Conservation (phyloP, 2,797 vertebrate genomes). For the Alfaro cultratus region DNA sequence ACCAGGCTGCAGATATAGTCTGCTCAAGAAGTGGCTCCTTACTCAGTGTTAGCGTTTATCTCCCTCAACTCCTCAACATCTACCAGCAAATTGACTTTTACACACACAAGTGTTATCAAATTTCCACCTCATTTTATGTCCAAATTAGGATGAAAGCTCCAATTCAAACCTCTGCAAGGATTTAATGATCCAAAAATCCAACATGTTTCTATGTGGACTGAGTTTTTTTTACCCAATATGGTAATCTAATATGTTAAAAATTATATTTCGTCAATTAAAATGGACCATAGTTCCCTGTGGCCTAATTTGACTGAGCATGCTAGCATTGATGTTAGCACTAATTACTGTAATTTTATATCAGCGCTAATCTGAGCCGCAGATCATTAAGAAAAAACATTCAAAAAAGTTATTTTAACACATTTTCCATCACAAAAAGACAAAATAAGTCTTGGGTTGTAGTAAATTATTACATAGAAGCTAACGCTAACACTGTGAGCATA, state of each 20-base stretch:
- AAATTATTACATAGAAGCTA: background rate
- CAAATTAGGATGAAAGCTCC: background rate
- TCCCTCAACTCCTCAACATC: background rate
- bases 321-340: background rate
- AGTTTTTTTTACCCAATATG: background rate
- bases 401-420: background rate
- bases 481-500: background rate
- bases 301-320: background rate
- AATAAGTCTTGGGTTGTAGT: background rate
- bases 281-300: too few relatives aligned
- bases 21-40: background rate
- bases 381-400: background rate
- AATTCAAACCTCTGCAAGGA: background rate
- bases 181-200: background rate
- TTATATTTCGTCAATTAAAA: background rate
- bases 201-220: background rate
- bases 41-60: background rate
- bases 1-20: background rate
- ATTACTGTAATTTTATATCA: background rate
- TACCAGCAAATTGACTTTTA: background rate
- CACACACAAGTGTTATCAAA: background rate
- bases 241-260: background rate
- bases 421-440: background rate
- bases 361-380: background rate
- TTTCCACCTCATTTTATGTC: background rate